Conservation (phyloP, 2,797 vertebrate genomes). For the Iguana delicatissima region DNA sequence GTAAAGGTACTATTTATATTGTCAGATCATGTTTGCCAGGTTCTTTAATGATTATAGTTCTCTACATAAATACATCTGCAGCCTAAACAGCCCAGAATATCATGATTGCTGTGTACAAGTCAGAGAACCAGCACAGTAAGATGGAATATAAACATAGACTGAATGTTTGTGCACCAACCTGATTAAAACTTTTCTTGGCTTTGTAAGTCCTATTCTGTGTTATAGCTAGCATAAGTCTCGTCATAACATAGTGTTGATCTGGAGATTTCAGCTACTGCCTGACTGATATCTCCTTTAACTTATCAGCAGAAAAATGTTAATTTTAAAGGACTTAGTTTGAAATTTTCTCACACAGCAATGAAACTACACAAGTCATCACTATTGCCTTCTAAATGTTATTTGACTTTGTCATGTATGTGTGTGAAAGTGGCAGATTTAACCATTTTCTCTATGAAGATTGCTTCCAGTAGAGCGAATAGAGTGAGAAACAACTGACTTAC, state of each 20-base stretch:
- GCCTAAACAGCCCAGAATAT: neutral
- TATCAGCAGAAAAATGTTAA: conserved; percentile 70
- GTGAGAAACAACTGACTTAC: conserved; percentile 26
- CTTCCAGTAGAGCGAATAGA: conserved; percentile 47
- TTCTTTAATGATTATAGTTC: neutral
- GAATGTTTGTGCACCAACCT: conserved; percentile 34
- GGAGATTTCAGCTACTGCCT: conserved; percentile 61
- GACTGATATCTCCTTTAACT: conserved; percentile 65
- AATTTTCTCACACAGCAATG: conserved; percentile 61
- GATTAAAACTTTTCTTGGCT: conserved; percentile 42
- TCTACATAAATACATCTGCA: neutral
- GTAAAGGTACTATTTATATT: neutral
- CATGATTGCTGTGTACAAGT: neutral
- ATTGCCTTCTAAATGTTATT: conserved; percentile 66
- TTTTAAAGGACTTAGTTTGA: conserved; percentile 75
- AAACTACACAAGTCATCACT: conserved; percentile 66
- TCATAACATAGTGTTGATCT: conserved; percentile 69
- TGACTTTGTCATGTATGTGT: conserved; percentile 40
- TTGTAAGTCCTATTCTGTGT: conserved; percentile 62
- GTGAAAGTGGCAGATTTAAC: conserved; percentile 62
- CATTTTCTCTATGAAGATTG: conserved; percentile 57
- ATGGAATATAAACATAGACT: conserved; percentile 20
- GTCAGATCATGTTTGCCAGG: conserved; percentile 7
- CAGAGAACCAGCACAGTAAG: neutral
- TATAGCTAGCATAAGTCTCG: conserved; percentile 69